phyloP scores from a whole-genome alignment of 2,797 vertebrate genomes.

The Zenarchopterus dispar region DNA sequence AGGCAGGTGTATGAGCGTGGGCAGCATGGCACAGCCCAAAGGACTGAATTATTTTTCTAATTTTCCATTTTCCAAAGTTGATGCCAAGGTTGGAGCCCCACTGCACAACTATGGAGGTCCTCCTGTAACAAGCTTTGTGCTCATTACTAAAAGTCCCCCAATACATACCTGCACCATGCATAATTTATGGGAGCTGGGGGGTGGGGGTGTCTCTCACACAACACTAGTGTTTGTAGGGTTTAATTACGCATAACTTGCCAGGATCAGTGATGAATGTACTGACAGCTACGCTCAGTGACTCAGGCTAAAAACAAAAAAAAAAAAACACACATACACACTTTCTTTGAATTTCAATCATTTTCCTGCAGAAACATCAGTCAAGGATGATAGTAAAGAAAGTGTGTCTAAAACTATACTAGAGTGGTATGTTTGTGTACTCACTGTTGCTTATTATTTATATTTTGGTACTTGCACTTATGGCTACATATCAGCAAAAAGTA shows the following conservation, averaged over 20 bases:
- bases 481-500: conserved; percentile 13
- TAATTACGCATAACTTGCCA: conserved; percentile 77
- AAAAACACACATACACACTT: conserved; percentile 27
- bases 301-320: conserved; percentile 45
- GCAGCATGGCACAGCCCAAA: conserved; percentile 52
- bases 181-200: conserved; percentile 74
- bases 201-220: conserved; percentile 48
- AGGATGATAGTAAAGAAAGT: conserved; percentile 16
- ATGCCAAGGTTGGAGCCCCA: conserved; percentile 66
- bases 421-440: not conserved
- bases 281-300: conserved; percentile 63
- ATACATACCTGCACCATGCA: conserved; percentile 74
- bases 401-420: conserved; percentile 9
- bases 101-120: conserved; percentile 11
- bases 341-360: conserved; percentile 21
- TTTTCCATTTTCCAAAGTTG: conserved; percentile 48
- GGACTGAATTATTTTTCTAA: conserved; percentile 61
- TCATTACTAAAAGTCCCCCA: conserved; percentile 73
- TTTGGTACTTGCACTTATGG: not conserved
- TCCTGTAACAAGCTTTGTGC: conserved; percentile 57
- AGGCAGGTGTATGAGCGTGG: conserved; percentile 33
- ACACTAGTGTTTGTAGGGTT: conserved; percentile 63
- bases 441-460: conserved; percentile 10
- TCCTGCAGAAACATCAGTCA: conserved; percentile 29
- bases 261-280: conserved; percentile 68